Percentiles rank a stretch among this genome's conserved stretches.
Conservation (phyloP, 1,140 invertebrate species). For the Gonatopus flavifemur region DNA sequence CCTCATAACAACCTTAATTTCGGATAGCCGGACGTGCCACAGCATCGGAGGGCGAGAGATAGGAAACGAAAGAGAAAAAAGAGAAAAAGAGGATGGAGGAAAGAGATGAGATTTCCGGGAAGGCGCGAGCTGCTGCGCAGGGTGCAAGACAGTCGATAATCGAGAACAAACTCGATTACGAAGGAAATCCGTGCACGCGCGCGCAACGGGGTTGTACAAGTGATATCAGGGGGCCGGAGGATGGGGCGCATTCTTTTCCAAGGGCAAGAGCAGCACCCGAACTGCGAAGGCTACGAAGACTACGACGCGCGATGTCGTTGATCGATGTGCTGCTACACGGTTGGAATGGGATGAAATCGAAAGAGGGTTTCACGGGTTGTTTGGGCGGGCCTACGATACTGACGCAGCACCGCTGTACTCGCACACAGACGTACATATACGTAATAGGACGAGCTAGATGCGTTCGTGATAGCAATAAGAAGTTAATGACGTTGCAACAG, state of each 20-base stretch:
- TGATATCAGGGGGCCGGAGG: too few species aligned
- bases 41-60: too few species aligned
- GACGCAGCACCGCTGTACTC: conserved; percentile 11
- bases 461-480: conserved; percentile 39
- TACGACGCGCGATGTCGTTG: conserved; percentile 17
- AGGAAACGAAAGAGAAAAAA: too few species aligned
- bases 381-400: conserved; percentile 20
- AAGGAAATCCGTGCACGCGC: conserved; percentile 30
- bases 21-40: too few species aligned
- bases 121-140: background rate
- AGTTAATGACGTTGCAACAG: conserved; percentile 46
- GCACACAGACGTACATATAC: too few species aligned
- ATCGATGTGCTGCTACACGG: conserved; percentile 40
- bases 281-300: too few species aligned
- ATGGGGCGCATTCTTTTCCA: conserved; percentile 23
- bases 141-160: conserved; percentile 28
- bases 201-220: too few species aligned
- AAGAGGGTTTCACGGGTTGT: background rate
- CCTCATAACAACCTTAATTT: too few species aligned
- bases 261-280: too few species aligned
- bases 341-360: conserved; percentile 12
- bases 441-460: conserved; percentile 21
- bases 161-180: conserved; percentile 37
- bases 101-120: conserved; percentile 24
- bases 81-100: background rate